Evolutionary conservation across 2,113 vertebrate species (phyloP).

Genomic region (Danionella cerebrum): DNA sequence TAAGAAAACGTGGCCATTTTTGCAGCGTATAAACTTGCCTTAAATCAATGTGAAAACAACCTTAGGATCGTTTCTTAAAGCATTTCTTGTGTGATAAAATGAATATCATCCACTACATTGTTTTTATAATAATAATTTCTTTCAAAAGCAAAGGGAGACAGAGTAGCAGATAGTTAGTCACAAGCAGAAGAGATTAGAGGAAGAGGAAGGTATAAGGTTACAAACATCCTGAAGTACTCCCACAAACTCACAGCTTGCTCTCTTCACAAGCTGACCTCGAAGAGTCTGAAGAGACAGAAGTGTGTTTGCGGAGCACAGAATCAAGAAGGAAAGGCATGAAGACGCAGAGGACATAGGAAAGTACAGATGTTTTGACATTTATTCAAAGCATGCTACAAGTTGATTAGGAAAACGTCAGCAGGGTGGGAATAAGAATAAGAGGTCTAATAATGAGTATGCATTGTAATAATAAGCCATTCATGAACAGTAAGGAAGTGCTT

Average conservation of each 20-base stretch:
- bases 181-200: conserved; percentile 6
- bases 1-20: no score
- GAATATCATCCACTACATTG: no score
- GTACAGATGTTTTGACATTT: conserved; percentile 73
- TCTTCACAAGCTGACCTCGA: not conserved
- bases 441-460: conserved; percentile 41
- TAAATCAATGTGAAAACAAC: no score
- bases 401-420: conserved; percentile 62
- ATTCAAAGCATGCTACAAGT: conserved; percentile 77
- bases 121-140: not conserved
- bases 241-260: not conserved
- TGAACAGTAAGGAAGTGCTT: conserved; percentile 52
- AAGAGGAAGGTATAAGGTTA: not conserved
- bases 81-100: no score
- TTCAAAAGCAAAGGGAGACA: not conserved
- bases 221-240: not conserved
- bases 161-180: conserved; percentile 7
- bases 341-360: conserved; percentile 66
- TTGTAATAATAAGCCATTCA: conserved; percentile 63
- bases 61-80: no score
- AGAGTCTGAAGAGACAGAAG: not conserved
- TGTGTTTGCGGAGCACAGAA: conserved; percentile 1
- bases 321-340: conserved; percentile 59
- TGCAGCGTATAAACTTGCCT: no score
- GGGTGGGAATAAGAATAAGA: conserved; percentile 48